Base-by-base conservation (phyloP, 2,888 invertebrate species). In the Hedya salicella region DNA sequence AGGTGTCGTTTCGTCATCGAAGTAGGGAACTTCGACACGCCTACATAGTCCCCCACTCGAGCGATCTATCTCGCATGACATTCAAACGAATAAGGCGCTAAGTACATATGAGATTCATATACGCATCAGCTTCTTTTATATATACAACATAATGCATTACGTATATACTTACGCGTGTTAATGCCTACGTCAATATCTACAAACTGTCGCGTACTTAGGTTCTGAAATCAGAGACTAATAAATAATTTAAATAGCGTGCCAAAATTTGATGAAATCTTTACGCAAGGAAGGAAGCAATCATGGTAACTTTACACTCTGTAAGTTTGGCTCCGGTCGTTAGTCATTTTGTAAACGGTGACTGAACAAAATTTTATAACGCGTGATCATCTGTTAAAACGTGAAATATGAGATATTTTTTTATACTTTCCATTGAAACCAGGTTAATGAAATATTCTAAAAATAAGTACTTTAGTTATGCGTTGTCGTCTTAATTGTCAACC, bases 1-100 rank as follows among this genome's bases (percentile, higher is more conserved):
- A 81, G 82, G 84, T 79, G 78, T 76, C 75, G 83, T 91, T 90
- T 91, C 90, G 86, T 88, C 89, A 90, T 75, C 77, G 75, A 72
- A 78, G 81, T 81, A 77, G 48, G 66, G 53, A 53, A 81, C 82
- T 80, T 78, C 80, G 86, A 86, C 85, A 87, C 89, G 85, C 89
- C 89, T 81, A 85, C 44, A 32, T 87, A 78, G 78, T 81, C 81
- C 80, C 78, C 82, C 81, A 65, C 68, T 32, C 53, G 59, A 39
- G 48, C 49, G 39, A 13, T 53, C 14, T 42, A 46, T 59, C 59
- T 59, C 59, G 59, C 42, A n/a, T 13, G 30, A 9, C 19, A n/a
- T 57, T 16, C 17, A 57, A 32, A 57, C 30, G 17, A 46, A n/a
- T 32, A 57, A 57, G 44, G 44, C 13, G 44, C 30, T 57, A 44